Evolutionary conservation across 2,113 vertebrate species (phyloP).

Genomic region (Xenopus laevis): DNA sequence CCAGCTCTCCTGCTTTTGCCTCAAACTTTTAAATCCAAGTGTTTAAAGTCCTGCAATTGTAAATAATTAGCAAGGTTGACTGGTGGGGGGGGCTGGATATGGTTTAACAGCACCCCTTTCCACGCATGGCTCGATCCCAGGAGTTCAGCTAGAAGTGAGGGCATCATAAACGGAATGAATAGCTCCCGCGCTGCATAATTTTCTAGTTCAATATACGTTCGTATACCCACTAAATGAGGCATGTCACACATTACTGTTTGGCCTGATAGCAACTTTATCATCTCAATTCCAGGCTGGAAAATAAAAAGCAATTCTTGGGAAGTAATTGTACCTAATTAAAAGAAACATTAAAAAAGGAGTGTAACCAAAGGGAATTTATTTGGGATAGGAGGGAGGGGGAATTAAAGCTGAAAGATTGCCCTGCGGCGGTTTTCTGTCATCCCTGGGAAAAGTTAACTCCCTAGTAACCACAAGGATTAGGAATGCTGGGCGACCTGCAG

Average conservation of each 20-base stretch:
- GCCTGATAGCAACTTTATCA: slow-evolving; percentile 83
- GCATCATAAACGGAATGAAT: slow-evolving; percentile 85
- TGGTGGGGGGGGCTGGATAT: slow-evolving; percentile 7
- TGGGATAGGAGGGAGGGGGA: slow-evolving; percentile 66
- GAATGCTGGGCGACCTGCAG: not conserved
- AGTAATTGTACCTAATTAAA: slow-evolving; percentile 84
- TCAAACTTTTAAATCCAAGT: slow-evolving; percentile 5
- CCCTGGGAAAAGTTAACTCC: slow-evolving; percentile 39
- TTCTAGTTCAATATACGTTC: slow-evolving; percentile 87
- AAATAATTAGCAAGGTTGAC: slow-evolving; percentile 26
- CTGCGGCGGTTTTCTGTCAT: slow-evolving; percentile 48
- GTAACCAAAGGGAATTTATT: slow-evolving; percentile 89
- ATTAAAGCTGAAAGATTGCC: slow-evolving; percentile 87
- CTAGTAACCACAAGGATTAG: not conserved
- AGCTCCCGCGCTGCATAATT: slow-evolving; percentile 84
- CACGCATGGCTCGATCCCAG: slow-evolving; percentile 15
- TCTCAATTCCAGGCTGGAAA: slow-evolving; percentile 75
- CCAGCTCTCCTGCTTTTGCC: not conserved
- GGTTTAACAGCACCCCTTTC: slow-evolving; percentile 25
- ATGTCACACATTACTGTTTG: slow-evolving; percentile 71
- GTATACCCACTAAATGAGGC: slow-evolving; percentile 81
- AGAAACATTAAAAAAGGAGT: slow-evolving; percentile 81
- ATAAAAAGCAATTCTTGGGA: too few relatives aligned
- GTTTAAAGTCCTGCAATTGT: not conserved
- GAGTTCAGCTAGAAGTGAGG: slow-evolving; percentile 63